Evolutionary conservation across 2,888 invertebrate genomes (phyloP), one percentile per base, ranked within the genome.

Genomic region (Corbicula japonica): DNA sequence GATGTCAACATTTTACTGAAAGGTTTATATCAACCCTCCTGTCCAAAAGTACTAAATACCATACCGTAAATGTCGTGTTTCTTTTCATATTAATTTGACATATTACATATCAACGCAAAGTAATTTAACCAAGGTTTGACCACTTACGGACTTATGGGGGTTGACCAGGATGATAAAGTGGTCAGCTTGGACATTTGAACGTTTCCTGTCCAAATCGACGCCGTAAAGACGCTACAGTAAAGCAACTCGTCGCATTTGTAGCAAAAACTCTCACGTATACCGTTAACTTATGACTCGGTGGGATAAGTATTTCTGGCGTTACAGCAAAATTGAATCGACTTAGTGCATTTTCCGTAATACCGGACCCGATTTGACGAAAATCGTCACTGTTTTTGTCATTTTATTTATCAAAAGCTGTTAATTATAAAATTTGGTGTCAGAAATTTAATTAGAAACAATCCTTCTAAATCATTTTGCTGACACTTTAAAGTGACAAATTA

Each of bases 191-290:
- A 44, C 61, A 61, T 56, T 75, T 69, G 68, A 83, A 83, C 83
- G 73, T 78, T 23, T 38, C 54, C 80, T 83, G 83, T 83, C 83
- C 35, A 44, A n/a, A n/a, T 2, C 41, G 83, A 63, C 80, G 83
- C 83, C 83, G 73, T 46, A 15, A 8, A 23, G 83, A 58, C 83
- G 54, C 38, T 35, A n/a, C 26, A 21, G 65, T 35, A 62, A 46
- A 72, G 65, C 52, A 73, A 61, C 65, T 70, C 52, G 68, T 58
- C 78, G 66, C 78, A 26, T 65, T 34, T 58, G 32, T 8, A 61
- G 58, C 66, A 71, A 70, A 61, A 62, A 63, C 60, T 71, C 48
- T 41, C 77, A 68, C 77, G 41, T 44, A 10, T 21, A 2, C 50
- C 44, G 77, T 35, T 61, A 73, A 72, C 68, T 35, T 66, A 77